These are phyloP conservation scores for Phalacrocorax aristotelis DNA, from an alignment of 2,113 vertebrate genomes.

Conservation along the genomic window DNA sequence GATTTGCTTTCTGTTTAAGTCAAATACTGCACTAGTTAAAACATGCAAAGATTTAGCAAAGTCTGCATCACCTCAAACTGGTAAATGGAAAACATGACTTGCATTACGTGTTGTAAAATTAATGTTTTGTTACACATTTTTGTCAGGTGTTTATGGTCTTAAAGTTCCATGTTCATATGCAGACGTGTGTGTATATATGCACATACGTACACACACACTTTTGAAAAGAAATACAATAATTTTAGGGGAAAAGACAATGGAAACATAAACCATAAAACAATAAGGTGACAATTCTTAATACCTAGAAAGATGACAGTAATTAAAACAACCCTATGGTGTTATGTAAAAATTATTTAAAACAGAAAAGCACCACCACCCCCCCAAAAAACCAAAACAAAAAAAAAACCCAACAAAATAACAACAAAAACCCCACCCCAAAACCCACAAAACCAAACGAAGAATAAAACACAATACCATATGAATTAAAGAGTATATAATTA, in stretches of 20 bases:
- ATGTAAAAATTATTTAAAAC: neutral
- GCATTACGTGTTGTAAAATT: neutral
- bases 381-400: neutral
- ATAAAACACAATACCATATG: neutral
- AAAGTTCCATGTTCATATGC: neutral
- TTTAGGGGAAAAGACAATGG: neutral
- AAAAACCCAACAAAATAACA: neutral
- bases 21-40: neutral
- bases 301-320: too few relatives aligned
- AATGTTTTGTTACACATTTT: neutral
- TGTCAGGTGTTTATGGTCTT: neutral
- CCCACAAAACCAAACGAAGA: neutral
- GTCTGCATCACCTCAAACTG: neutral
- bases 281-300: neutral
- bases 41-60: neutral
- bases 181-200: too few relatives aligned
- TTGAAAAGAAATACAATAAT: neutral
- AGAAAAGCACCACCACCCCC: too few relatives aligned
- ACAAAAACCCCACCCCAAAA: neutral
- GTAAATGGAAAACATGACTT: neutral
- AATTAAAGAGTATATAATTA: neutral
- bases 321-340: neutral
- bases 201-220: neutral
- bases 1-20: neutral
- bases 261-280: neutral